These are phyloP conservation scores for Ceratoteleas bidentatus DNA, from an alignment of 1,140 invertebrate genomes.

Conservation along the genomic window DNA sequence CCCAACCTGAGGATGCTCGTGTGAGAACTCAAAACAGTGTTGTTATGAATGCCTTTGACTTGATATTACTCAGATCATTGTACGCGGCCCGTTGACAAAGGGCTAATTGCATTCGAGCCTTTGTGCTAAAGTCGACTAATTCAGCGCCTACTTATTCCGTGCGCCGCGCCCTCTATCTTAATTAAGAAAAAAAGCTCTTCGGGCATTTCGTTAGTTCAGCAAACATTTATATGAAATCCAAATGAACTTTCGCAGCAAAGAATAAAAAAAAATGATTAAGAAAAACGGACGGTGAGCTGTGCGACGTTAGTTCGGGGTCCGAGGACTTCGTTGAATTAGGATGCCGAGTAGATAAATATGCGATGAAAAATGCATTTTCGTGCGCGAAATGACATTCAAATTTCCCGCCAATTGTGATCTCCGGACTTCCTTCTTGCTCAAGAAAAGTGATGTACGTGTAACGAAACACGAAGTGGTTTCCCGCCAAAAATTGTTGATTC, in stretches of 20 bases:
- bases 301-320: background rate
- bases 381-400: background rate
- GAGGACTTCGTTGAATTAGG: constrained; percentile 9
- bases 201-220: constrained; percentile 33
- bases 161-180: constrained; percentile 23
- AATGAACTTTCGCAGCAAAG: constrained; percentile 14
- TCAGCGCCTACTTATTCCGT: constrained; percentile 33
- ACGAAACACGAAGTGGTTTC: background rate
- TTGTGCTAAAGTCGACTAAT: constrained; percentile 38
- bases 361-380: constrained; percentile 18
- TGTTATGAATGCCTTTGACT: no score
- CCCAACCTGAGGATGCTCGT: no score
- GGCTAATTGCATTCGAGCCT: constrained; percentile 37
- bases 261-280: constrained; percentile 16
- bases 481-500: background rate
- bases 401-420: background rate
- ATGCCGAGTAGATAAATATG: constrained; percentile 6
- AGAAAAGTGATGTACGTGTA: no score
- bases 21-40: no score
- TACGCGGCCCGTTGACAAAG: no score
- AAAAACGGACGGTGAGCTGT: constrained; percentile 9
- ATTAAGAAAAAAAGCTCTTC: constrained; percentile 45
- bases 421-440: no score
- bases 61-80: no score
- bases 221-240: constrained; percentile 45